phyloP scores from a whole-genome alignment of 2,888 invertebrate genomes.

The Selenia dentaria region DNA sequence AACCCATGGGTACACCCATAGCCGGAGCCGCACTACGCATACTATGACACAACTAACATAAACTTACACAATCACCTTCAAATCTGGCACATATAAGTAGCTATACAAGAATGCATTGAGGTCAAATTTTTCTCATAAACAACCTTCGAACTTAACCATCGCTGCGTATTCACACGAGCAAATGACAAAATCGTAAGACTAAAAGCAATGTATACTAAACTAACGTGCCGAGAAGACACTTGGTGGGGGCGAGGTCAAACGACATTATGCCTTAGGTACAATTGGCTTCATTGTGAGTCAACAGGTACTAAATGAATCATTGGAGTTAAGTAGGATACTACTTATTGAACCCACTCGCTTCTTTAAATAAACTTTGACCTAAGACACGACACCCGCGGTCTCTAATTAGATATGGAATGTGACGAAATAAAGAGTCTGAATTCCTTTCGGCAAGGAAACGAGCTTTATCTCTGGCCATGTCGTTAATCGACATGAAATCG shows the following conservation, averaged over 20 bases:
- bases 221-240: conserved; percentile 52
- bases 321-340: conserved; percentile 57
- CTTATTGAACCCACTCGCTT: conserved; percentile 53
- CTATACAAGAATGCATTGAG: conserved; percentile 54
- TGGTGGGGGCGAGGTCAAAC: conserved; percentile 65
- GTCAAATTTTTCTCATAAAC: conserved; percentile 65
- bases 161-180: conserved; percentile 45
- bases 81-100: conserved; percentile 47
- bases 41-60: conserved; percentile 23
- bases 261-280: conserved; percentile 55
- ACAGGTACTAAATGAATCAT: conserved; percentile 49
- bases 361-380: conserved; percentile 46
- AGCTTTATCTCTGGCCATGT: conserved; percentile 48
- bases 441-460: conserved; percentile 66
- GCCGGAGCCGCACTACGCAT: neutral
- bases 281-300: conserved; percentile 52
- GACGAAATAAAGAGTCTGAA: conserved; percentile 50
- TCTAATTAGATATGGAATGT: conserved; percentile 27
- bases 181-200: conserved; percentile 51
- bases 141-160: conserved; percentile 54
- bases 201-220: conserved; percentile 54
- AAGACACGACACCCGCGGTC: conserved; percentile 35
- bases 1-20: conserved; percentile 17
- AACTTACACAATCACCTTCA: conserved; percentile 42
- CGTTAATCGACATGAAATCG: conserved; percentile 2